These are phyloP conservation scores for Aphidoletes aphidimyza DNA, from an alignment of 2,888 invertebrate species.

Conservation along the genomic window DNA sequence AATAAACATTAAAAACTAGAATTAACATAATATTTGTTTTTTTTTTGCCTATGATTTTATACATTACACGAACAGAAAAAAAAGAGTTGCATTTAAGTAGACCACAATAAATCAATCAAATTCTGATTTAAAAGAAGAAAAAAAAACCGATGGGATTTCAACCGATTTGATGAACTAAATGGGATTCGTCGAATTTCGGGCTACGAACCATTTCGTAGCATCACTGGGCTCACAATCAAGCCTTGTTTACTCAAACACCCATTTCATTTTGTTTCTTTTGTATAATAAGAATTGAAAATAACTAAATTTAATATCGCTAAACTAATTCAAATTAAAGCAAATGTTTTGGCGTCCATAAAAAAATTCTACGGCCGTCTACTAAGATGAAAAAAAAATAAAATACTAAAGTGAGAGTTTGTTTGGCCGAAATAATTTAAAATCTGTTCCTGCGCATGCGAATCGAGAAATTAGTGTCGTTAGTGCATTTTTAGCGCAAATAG, in stretches of 20 bases:
- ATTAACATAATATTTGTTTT: slow-evolving; percentile 15
- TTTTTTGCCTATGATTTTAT: slow-evolving; percentile 6
- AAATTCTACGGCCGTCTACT: neutral
- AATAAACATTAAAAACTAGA: slow-evolving; percentile 41
- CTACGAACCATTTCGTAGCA: no score
- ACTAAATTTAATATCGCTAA: slow-evolving; percentile 35
- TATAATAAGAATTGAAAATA: neutral
- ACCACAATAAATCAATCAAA: no score
- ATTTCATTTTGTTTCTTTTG: neutral
- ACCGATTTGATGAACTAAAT: no score
- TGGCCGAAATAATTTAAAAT: no score
- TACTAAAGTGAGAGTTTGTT: neutral
- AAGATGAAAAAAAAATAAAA: neutral
- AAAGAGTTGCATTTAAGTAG: neutral
- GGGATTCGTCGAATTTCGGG: no score
- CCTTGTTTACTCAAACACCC: neutral
- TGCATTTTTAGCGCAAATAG: neutral
- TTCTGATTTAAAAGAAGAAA: no score
- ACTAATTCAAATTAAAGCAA: slow-evolving; percentile 47
- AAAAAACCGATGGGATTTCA: no score
- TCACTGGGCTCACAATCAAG: neutral
- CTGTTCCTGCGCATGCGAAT: no score
- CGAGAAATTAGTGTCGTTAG: neutral
- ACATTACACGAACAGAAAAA: neutral
- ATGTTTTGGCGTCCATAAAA: neutral